These are phyloP conservation scores for Eupithecia abbreviata DNA, from an alignment of 2,888 invertebrate genomes.

Conservation along the genomic window DNA sequence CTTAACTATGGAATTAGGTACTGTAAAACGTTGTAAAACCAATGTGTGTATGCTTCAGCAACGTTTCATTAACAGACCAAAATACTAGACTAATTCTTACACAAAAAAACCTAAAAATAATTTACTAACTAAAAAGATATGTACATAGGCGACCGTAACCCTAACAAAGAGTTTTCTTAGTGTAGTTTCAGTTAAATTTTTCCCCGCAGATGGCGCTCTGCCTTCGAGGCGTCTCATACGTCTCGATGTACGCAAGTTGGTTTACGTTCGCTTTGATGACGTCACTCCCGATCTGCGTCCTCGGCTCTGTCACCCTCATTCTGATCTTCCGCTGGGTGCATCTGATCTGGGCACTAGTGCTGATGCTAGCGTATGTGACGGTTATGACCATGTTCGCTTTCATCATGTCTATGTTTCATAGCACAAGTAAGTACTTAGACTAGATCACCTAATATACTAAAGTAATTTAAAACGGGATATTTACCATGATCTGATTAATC, in stretches of 20 bases:
- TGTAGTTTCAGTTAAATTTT: neutral
- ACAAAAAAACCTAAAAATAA: no score
- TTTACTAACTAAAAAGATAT: no score
- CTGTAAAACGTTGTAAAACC: no score
- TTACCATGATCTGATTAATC: no score
- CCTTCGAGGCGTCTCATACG: constrained; percentile 64
- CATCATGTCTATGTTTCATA: constrained; percentile 73
- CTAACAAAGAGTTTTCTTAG: no score
- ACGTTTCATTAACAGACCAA: no score
- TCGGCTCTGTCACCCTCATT: constrained; percentile 64
- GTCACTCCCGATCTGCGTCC: constrained; percentile 63
- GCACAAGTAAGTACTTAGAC: constrained; percentile 53
- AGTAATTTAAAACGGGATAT: no score
- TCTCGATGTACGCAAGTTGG: constrained; percentile 70
- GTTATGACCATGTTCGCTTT: constrained; percentile 69
- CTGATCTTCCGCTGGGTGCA: constrained; percentile 76
- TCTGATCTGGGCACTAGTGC: constrained; percentile 59
- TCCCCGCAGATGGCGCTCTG: constrained; percentile 62
- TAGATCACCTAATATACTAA: neutral
- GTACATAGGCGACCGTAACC: no score
- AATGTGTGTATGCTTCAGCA: no score
- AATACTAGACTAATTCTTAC: no score
- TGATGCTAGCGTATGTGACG: constrained; percentile 62
- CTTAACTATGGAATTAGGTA: no score
- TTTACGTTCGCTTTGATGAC: constrained; percentile 65